Base-by-base conservation (phyloP, 2,797 vertebrate species). In the Percopsis omiscomaycus region DNA sequence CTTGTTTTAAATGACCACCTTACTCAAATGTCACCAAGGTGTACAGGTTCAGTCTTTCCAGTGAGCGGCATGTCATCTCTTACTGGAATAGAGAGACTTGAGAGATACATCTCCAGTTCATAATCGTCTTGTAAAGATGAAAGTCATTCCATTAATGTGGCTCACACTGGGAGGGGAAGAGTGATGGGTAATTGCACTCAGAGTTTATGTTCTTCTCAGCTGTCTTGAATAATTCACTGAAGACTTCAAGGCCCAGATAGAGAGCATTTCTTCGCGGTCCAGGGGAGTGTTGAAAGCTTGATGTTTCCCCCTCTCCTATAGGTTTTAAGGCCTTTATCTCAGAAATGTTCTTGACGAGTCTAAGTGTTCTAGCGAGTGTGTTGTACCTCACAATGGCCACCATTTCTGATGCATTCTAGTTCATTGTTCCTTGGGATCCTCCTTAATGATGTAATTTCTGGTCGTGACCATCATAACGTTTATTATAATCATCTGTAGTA, bases 181-280 rank as follows among this genome's bases (percentile, higher is more conserved):
- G 77, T 80, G 79, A 83, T 71, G 74, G 86, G 69, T 91, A 89
- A 91, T 90, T 89, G 89, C 89, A 86, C 89, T 92, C 77, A 73
- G 84, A 87, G 75, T 87, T 86, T 83, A 85, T 88, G 81, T 89
- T 86, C 90, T 83, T 80, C 75, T 77, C 66, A 37, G 28, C 83
- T 78, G 83, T 90, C 81, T 80, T 93, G 81, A 93, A 92, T 93
- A 89, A 93, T 93, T 93, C 82, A 92, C 81, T 51, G 69, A 78
- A 58, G 71, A 73, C 81, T 82, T 69, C 69, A 83, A 88, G 81
- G 72, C 69, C 80, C 74, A 15, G 76, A 86, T 82, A 87, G 84
- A 81, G 86, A 88, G 79, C 74, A 69, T 29, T 55, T 82, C 73
- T 83, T 73, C 0, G 16, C 59, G 67, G 76, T 83, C 85, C 79